These are phyloP conservation scores for Malacoraja senta DNA, from an alignment of 2,797 vertebrate species.

Conservation along the genomic window DNA sequence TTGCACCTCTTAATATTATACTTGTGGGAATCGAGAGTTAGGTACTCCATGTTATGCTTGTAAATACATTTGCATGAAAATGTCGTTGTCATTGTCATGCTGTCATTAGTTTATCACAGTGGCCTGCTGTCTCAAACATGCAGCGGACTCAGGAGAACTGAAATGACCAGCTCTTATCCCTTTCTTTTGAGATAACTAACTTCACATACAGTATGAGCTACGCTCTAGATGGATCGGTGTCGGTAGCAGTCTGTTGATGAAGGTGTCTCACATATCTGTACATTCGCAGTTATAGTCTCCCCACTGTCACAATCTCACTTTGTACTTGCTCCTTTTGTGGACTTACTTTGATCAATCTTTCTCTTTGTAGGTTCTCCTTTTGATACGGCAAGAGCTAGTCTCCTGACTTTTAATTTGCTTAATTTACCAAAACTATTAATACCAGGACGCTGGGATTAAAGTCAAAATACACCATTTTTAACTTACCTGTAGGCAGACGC, in stretches of 20 bases:
- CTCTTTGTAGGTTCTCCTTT: constrained; percentile 21
- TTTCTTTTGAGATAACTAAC: not conserved
- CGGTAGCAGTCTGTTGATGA: not conserved
- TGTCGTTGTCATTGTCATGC: not conserved
- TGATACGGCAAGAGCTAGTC: not conserved
- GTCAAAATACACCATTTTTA: not conserved
- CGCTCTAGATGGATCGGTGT: not conserved
- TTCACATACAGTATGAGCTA: not conserved
- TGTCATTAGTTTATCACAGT: not conserved
- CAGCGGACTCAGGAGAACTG: not conserved
- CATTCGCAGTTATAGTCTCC: constrained; percentile 13
- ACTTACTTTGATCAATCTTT: constrained; percentile 30
- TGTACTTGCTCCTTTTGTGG: constrained; percentile 25
- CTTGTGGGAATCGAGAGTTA: not conserved
- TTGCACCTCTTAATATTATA: not conserved
- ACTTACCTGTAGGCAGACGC: not conserved
- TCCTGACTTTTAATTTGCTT: not conserved
- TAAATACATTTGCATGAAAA: not conserved
- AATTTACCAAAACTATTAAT: not conserved
- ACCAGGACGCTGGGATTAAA: not conserved
- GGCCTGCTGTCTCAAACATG: not conserved
- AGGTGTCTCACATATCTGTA: not conserved
- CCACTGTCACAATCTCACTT: constrained; percentile 5
- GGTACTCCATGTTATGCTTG: not conserved
- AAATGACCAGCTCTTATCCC: not conserved